Conservation (phyloP, 2,113 vertebrate genomes). For the Nibea coibor region DNA sequence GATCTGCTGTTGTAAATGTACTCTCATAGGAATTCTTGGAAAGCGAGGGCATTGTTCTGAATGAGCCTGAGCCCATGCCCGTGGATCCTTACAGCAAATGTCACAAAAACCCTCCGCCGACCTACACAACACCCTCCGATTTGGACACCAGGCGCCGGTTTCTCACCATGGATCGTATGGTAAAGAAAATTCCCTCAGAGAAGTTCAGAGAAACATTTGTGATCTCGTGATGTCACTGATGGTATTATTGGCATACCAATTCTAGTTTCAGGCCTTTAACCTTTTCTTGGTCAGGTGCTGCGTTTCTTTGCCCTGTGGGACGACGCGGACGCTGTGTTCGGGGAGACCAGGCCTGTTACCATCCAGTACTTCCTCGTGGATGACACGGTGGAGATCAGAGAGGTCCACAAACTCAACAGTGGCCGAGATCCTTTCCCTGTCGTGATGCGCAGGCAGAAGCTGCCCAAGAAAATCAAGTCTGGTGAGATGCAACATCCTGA, state of each 20-base stretch:
- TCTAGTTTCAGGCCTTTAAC: background rate
- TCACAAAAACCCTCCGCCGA: constrained; percentile 64
- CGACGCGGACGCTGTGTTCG: constrained; percentile 79
- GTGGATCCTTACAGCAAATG: constrained; percentile 85
- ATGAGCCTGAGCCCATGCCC: constrained; percentile 87
- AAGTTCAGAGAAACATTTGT: background rate
- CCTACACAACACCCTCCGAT: constrained; percentile 75
- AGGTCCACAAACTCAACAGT: constrained; percentile 88
- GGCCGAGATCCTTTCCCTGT: constrained; percentile 90
- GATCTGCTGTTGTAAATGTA: background rate
- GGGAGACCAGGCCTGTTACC: constrained; percentile 82
- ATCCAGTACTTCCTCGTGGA: constrained; percentile 94
- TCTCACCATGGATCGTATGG: constrained; percentile 91
- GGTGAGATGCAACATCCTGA: constrained; percentile 54
- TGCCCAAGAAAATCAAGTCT: constrained; percentile 86
- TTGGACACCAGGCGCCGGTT: constrained; percentile 88
- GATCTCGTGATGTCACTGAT: background rate
- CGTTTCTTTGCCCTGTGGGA: constrained; percentile 92
- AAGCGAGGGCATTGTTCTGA: constrained; percentile 92
- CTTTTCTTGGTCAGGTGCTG: constrained; percentile 86
- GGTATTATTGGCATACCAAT: background rate
- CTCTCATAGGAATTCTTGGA: constrained; percentile 86
- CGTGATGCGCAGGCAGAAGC: constrained; percentile 86
- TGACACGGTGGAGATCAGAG: constrained; percentile 91
- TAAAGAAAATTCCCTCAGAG: constrained; percentile 58